These are phyloP conservation scores for Larimichthys crocea DNA, from an alignment of 2,113 vertebrate genomes.

Conservation along the genomic window DNA sequence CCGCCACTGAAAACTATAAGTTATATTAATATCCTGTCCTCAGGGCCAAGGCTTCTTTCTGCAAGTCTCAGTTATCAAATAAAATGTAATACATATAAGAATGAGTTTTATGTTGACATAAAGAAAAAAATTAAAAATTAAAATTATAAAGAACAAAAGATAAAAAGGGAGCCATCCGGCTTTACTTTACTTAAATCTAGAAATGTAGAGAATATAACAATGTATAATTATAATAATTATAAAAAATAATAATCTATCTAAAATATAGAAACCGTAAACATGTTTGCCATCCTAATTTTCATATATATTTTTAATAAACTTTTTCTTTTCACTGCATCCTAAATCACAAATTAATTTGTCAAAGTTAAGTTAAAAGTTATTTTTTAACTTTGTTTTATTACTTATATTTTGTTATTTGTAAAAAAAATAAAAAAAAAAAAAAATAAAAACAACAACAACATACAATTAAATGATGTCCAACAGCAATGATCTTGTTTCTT, in stretches of 20 bases:
- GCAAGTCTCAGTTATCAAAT: neutral
- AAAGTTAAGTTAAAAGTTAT: too few relatives aligned
- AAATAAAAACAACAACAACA: too few relatives aligned
- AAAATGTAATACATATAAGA: neutral
- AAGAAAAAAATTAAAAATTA: neutral
- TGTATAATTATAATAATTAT: neutral
- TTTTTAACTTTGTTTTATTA: too few relatives aligned
- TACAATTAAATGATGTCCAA: neutral
- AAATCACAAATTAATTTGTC: neutral
- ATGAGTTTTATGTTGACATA: neutral
- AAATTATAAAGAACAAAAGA: too few relatives aligned
- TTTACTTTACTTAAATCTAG: neutral
- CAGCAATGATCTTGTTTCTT: neutral
- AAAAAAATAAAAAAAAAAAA: neutral
- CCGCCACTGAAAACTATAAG: constrained; percentile 8
- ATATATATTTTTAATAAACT: neutral
- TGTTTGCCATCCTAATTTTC: too few relatives aligned
- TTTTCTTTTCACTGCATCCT: neutral
- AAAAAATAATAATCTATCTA: neutral
- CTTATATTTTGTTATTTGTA: neutral
- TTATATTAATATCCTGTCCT: neutral
- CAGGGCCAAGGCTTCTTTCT: neutral
- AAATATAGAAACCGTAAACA: neutral
- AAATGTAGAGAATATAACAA: too few relatives aligned
- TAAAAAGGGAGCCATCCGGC: neutral